A percentile compares a stretch with the other conserved stretches of the same genome.
Conservation (phyloP, 1,140 invertebrate species). For the Araneus ventricosus region DNA sequence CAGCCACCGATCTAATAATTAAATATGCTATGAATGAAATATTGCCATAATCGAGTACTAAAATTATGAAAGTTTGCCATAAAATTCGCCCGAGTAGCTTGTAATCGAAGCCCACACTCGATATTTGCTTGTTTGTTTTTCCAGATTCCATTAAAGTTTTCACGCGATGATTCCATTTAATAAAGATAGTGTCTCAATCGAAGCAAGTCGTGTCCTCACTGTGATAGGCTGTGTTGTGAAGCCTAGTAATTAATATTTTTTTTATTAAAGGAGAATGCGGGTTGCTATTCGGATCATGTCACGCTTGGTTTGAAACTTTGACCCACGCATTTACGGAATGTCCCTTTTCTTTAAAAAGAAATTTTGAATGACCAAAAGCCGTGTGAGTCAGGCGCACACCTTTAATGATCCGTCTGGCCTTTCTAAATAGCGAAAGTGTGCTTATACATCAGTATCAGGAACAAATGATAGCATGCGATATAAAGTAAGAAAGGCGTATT, state of each 20-base stretch:
- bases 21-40: neutral
- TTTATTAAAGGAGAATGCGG: neutral
- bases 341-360: neutral
- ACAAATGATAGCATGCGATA: too few species aligned
- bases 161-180: neutral
- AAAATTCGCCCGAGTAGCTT: neutral
- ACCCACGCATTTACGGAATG: neutral
- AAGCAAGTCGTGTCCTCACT: neutral
- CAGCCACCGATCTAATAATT: neutral
- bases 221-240: neutral
- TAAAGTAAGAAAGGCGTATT: too few species aligned
- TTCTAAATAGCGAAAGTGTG: too few species aligned
- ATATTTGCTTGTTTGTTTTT: neutral
- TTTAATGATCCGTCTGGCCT: too few species aligned
- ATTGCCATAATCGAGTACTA: neutral
- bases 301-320: neutral
- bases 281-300: neutral
- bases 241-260: neutral
- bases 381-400: too few species aligned
- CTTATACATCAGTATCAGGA: too few species aligned
- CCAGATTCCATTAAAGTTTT: neutral
- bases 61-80: constrained; percentile 2
- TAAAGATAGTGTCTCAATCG: neutral
- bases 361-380: too few species aligned
- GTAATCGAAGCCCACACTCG: neutral